A percentile compares a stretch with the other conserved stretches of the same genome.
Evolutionary conservation across 37 sponge, comb jelly and placozoan genomes (phyloP).

Genomic region (Aplysina aerophoba): DNA sequence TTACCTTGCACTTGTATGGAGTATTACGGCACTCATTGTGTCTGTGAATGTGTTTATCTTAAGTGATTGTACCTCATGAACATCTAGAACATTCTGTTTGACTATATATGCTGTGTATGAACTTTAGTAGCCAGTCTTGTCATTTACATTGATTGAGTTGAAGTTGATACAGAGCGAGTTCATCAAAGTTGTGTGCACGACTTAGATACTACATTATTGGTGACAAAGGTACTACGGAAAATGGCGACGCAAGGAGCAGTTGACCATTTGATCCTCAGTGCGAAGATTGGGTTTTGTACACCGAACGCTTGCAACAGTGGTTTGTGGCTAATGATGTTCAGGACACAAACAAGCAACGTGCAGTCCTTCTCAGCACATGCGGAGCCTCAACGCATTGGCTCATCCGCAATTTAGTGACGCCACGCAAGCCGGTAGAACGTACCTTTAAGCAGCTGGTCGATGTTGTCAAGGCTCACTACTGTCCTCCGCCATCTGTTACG

Average conservation of each 20-base stretch:
- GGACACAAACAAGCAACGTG: not conserved
- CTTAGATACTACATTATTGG: too few relatives aligned
- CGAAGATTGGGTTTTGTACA: not conserved
- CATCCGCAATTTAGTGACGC: not conserved
- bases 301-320: not conserved
- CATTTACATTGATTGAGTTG: too few relatives aligned
- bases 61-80: too few relatives aligned
- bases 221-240: not conserved
- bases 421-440: not conserved
- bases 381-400: not conserved
- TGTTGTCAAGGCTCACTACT: not conserved
- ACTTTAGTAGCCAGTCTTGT: too few relatives aligned
- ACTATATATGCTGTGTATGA: too few relatives aligned
- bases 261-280: not conserved
- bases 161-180: too few relatives aligned
- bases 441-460: not conserved
- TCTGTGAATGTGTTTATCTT: too few relatives aligned
- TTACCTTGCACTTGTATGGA: too few relatives aligned
- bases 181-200: too few relatives aligned
- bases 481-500: not conserved
- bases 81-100: too few relatives aligned
- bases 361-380: not conserved
- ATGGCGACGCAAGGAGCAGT: not conserved
- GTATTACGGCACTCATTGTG: too few relatives aligned
- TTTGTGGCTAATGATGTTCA: constrained; percentile 3